These are phyloP conservation scores for Pseudomugil tenellus DNA, from an alignment of 2,797 vertebrate genomes.

Conservation along the genomic window DNA sequence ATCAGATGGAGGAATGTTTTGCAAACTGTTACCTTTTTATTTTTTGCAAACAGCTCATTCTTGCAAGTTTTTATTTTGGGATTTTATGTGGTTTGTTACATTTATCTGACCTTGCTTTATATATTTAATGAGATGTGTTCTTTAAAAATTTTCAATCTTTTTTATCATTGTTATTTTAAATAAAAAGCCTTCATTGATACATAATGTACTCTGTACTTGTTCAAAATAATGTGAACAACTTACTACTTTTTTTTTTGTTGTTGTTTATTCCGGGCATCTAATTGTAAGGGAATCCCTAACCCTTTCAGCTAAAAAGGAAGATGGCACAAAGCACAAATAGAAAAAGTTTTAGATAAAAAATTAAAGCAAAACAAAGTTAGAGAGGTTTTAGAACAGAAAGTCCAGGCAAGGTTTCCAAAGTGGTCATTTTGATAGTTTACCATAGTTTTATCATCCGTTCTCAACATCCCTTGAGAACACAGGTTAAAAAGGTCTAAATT, in stretches of 20 bases:
- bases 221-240: slow-evolving; percentile 1
- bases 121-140: slow-evolving; percentile 59
- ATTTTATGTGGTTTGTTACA: slow-evolving; percentile 72
- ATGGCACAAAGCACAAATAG: too few species aligned
- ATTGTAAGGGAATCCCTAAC: background rate
- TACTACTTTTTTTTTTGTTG: too few species aligned
- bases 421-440: too few species aligned
- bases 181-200: slow-evolving; percentile 58
- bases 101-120: slow-evolving; percentile 54
- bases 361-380: too few species aligned
- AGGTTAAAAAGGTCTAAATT: too few species aligned
- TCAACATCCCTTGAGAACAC: too few species aligned
- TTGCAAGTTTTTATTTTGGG: slow-evolving; percentile 48
- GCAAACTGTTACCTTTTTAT: slow-evolving; percentile 72
- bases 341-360: too few species aligned
- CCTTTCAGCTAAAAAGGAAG: too few species aligned
- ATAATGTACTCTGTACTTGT: slow-evolving; percentile 11
- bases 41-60: slow-evolving; percentile 27
- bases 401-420: too few species aligned
- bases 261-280: background rate
- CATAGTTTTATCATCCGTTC: too few species aligned
- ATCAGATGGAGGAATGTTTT: slow-evolving; percentile 32
- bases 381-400: too few species aligned
- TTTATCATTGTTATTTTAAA: slow-evolving; percentile 63
- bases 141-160: slow-evolving; percentile 39